Evolutionary conservation across 2,797 vertebrate species (phyloP), one percentile per base, ranked within the genome.

Genomic region (Syndactyla subalaris): DNA sequence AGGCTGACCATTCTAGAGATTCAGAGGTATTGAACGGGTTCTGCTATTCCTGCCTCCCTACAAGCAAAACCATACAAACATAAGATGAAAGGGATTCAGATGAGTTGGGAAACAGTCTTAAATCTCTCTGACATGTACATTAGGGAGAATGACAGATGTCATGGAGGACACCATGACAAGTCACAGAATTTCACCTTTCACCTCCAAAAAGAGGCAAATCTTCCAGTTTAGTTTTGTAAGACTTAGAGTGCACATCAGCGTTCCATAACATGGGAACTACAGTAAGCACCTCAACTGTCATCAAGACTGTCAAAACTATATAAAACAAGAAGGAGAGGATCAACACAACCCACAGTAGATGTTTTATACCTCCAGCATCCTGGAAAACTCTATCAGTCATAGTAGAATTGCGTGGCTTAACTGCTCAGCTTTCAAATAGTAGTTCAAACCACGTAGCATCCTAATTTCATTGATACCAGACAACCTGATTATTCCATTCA

Each of bases 211-310:
- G 2, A 68, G 34, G 21, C 41, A 61, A 21, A 76, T 19, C 46
- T 78, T 82, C 71, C 1, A 0, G 15, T 54, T 59, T 27, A 70
- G 20, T 57, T 92, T 63, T 59, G 18, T 6, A 62, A 20, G 8
- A 70, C 20, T 1, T 0, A 46, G 38, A 52, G 21, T 10, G 4
- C 22, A 34, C 4, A 4, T 48, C 41, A 80, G 21, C 2, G 0
- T 58, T 91, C 67, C 22, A 4, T 48, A 73, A 29, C 29, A 45
- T 7, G n/a, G 20, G 48, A 80, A 48, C 41, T 65, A 45, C 8
- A 77, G 34, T 10, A 10, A 17, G 26, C 20, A 55, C 12, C 26
- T 51, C 59, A 41, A 12, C 19, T 10, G 2, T 52, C 41, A 88
- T 43, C 26, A 87, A 63, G 22, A 68, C 8, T 52, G 32, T 34